Evolutionary conservation across 1,140 invertebrate genomes (phyloP).

Genomic region (Bemisia tabaci): DNA sequence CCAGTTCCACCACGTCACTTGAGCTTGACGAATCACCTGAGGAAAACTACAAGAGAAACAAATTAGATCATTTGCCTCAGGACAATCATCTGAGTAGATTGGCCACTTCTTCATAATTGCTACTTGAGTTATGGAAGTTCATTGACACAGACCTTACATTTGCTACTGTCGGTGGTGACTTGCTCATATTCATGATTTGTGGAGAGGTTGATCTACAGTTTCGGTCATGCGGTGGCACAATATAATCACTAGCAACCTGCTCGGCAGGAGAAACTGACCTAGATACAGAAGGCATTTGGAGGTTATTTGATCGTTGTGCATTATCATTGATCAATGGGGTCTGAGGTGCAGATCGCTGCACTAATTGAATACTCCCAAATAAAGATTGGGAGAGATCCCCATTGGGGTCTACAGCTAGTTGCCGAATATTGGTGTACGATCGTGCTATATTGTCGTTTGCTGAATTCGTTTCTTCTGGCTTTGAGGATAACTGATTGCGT

Average conservation of each 20-base stretch:
- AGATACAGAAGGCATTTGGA: not conserved
- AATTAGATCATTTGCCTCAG: not conserved
- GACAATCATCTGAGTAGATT: not conserved
- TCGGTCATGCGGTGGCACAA: not conserved
- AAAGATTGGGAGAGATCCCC: conserved; percentile 2
- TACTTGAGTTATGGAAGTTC: conserved; percentile 14
- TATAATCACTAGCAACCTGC: conserved; percentile 4
- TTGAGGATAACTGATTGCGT: not conserved
- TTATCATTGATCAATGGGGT: conserved; percentile 13
- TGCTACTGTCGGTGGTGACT: not conserved
- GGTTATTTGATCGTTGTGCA: conserved; percentile 5
- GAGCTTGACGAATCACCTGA: too few species aligned
- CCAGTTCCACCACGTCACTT: too few species aligned
- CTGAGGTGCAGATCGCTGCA: conserved; percentile 13
- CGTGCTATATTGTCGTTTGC: conserved; percentile 3
- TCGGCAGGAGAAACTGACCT: conserved; percentile 14
- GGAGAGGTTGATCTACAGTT: not conserved
- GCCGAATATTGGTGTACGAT: conserved; percentile 14
- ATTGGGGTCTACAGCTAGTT: conserved; percentile 18
- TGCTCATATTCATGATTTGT: conserved; percentile 1
- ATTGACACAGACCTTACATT: conserved; percentile 19
- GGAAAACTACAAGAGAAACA: too few species aligned
- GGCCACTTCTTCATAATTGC: not conserved
- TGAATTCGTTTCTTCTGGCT: not conserved
- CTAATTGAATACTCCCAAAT: conserved; percentile 12